Base-by-base conservation (phyloP, 2,888 invertebrate species). In the Drosophila mimetica region DNA sequence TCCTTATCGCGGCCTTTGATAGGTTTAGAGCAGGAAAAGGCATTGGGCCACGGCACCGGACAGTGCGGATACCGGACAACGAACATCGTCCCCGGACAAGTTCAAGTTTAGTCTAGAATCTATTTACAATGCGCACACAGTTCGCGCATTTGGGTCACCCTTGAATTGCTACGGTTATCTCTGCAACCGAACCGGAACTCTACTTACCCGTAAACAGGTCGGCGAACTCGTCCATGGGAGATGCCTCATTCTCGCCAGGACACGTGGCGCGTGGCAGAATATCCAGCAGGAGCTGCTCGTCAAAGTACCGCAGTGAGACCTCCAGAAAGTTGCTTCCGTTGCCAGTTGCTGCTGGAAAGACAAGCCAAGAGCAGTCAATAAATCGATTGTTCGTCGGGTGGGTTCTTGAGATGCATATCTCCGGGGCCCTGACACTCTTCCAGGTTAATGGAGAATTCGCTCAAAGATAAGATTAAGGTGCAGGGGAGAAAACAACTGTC, bases 151-250 rank as follows among this genome's bases (percentile, higher is more conserved):
- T 8, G 11, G n/a, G 36, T 36, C 25, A 28, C 13, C 18, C 3
- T 4, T 11, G 18, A 25, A 11, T 20, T 28, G 37, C 18, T 28
- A 50, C 18, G 8, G 18, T 51, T 51, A 57, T 51, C 55, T 20
- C 4, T 20, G 18, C 20, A 18, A n/a, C n/a, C 18, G 18, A 18
- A 5, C 16, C 18, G 16, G 32, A 47, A 25, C 9, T 30, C 1
- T 41, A 71, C 76, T 88, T 65, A 90, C 90, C 74, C 63, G 90
- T 89, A 74, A 91, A 91, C 8, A 85, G 39, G 60, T 91, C 91
- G 0, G 88, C 77, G 55, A 91, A 91, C 41, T 91, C 90, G 47
- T 88, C 89, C 36, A 91, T 71, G 0, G 90, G 86, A 9, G 82
- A 79, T 32, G 66, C 63, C 2, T 75, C 78, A 16, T 67, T 67